Evolutionary conservation across 64 coral and sea anemone species (phyloP).

Genomic region (Trachythela sp.): DNA sequence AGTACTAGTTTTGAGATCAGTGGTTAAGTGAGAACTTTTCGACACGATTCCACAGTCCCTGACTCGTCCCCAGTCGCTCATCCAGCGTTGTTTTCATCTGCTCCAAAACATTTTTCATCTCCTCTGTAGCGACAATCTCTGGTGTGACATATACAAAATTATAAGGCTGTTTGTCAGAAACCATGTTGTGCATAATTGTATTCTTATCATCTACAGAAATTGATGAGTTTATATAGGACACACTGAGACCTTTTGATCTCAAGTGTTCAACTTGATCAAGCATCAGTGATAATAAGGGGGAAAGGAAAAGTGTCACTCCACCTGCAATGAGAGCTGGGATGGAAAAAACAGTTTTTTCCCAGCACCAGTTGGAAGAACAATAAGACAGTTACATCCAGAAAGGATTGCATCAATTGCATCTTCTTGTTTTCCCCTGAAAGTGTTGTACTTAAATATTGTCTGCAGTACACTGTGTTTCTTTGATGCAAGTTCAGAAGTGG

Average conservation of each 20-base stretch:
- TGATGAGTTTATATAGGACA: neutral
- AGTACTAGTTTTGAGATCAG: too few species aligned
- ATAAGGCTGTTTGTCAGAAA: neutral
- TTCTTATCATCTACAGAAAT: neutral
- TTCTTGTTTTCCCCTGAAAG: neutral
- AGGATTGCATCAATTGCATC: neutral
- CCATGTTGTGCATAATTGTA: neutral
- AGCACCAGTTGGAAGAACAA: neutral
- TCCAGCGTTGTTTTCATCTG: neutral
- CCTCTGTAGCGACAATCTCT: neutral
- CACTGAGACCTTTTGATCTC: neutral
- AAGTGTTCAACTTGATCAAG: neutral
- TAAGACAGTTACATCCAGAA: neutral
- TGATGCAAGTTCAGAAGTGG: too few species aligned
- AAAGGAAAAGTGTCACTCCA: neutral
- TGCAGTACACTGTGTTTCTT: neutral
- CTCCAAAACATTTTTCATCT: neutral
- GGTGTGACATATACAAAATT: neutral
- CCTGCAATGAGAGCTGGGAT: neutral
- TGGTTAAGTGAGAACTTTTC: too few species aligned
- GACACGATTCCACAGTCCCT: too few species aligned
- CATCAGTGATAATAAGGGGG: neutral
- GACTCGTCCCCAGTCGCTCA: too few species aligned
- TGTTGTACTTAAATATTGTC: neutral
- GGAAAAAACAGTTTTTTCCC: neutral